Conservation (phyloP, 2,113 vertebrate species). For the Lontra canadensis region DNA sequence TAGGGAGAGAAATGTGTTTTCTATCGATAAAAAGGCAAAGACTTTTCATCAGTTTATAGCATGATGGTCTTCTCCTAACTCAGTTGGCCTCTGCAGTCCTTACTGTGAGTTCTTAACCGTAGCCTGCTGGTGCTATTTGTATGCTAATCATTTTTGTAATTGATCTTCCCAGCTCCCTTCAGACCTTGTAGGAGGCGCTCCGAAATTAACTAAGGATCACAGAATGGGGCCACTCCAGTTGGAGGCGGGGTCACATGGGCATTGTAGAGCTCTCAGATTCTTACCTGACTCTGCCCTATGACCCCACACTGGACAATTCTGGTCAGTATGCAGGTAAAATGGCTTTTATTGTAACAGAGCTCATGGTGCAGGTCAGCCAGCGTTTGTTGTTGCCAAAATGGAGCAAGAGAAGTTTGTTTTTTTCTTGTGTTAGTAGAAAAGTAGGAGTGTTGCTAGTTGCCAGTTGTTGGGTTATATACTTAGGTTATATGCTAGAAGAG, state of each 20-base stretch:
- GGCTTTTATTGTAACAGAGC: neutral
- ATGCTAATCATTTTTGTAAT: conserved; percentile 85
- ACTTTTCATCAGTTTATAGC: conserved; percentile 70
- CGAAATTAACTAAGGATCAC: conserved; percentile 84
- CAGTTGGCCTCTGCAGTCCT: conserved; percentile 51
- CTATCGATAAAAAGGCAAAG: conserved; percentile 71
- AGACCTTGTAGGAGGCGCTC: conserved; percentile 82
- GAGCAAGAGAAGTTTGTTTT: neutral
- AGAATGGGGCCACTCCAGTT: conserved; percentile 64
- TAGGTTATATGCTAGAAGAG: neutral
- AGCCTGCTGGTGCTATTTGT: conserved; percentile 65
- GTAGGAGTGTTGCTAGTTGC: neutral
- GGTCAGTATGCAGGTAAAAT: conserved; percentile 57
- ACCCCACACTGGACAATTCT: neutral
- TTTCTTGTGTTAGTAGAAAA: conserved; percentile 32
- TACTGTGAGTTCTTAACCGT: conserved; percentile 50
- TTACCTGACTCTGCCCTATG: conserved; percentile 28
- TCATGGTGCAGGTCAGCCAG: neutral
- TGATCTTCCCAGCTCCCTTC: conserved; percentile 83
- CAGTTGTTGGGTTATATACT: neutral
- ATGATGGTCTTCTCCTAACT: conserved; percentile 74
- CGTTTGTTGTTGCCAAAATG: conserved; percentile 44
- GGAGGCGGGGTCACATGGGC: conserved; percentile 68
- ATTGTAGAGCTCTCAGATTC: conserved; percentile 2
- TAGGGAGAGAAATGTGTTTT: conserved; percentile 67